Conservation (phyloP, 1,140 invertebrate species). For the Forficula auricularia region DNA sequence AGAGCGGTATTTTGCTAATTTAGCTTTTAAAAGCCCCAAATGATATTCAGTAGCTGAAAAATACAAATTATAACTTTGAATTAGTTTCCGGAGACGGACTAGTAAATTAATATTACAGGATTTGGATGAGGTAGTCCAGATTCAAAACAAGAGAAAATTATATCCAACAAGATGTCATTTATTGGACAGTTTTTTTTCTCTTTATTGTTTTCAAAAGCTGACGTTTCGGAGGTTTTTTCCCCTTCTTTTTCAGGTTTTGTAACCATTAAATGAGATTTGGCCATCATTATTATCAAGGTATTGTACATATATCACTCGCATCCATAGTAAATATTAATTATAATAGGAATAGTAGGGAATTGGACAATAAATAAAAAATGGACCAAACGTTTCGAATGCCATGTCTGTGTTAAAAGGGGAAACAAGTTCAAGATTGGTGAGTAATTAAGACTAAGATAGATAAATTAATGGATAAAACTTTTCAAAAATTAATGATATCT, state of each 20-base stretch:
- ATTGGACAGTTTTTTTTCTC: not conserved
- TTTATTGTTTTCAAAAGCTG: not conserved
- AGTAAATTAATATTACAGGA: not conserved
- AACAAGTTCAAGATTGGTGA: no score
- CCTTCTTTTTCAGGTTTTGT: not conserved
- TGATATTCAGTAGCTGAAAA: slow-evolving; percentile 94
- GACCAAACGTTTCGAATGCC: no score
- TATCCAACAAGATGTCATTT: not conserved
- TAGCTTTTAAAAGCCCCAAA: slow-evolving; percentile 93
- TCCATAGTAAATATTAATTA: no score
- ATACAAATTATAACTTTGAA: slow-evolving; percentile 12
- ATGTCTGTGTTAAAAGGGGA: no score
- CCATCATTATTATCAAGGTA: no score
- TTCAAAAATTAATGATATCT: no score
- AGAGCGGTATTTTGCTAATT: slow-evolving; percentile 92
- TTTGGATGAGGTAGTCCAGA: not conserved
- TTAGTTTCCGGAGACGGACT: not conserved
- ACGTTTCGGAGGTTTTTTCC: not conserved
- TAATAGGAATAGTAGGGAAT: no score
- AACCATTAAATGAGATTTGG: no score
- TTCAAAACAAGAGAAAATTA: not conserved
- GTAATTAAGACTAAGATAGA: no score
- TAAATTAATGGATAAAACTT: no score
- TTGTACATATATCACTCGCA: no score
- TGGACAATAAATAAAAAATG: no score